A percentile compares a stretch with the other conserved stretches of the same genome.
Evolutionary conservation across 1,140 invertebrate genomes (phyloP).

Genomic region (Antheraea mylitta): DNA sequence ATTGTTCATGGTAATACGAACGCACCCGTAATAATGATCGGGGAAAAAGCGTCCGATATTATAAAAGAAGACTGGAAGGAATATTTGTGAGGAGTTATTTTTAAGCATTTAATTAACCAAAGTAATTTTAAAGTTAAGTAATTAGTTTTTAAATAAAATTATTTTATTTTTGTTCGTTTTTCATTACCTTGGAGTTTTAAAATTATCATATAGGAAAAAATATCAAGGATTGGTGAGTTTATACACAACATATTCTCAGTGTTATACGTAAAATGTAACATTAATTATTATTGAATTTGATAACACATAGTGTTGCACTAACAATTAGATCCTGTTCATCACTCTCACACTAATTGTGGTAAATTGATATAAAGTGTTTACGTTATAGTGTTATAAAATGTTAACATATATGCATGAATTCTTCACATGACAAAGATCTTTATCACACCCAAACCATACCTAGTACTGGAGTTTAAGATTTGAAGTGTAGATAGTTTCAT

Average conservation of each 20-base stretch:
- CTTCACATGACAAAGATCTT: not conserved
- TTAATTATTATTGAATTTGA: not conserved
- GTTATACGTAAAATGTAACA: not conserved
- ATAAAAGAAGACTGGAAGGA: constrained; percentile 79
- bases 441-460: not conserved
- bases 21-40: constrained; percentile 85
- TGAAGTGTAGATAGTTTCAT: no score
- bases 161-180: not conserved
- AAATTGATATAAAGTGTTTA: not conserved
- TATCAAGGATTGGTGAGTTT: not conserved
- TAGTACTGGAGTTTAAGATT: not conserved
- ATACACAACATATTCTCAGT: not conserved
- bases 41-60: constrained; percentile 83
- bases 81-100: not conserved
- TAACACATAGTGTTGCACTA: no score
- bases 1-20: constrained; percentile 83
- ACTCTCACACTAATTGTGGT: not conserved
- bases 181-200: not conserved
- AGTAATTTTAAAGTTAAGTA: not conserved
- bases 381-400: not conserved
- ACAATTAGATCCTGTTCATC: no score
- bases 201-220: not conserved
- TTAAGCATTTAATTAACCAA: not conserved
- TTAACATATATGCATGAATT: not conserved
- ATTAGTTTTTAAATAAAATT: not conserved